Percentiles rank a stretch among this genome's conserved stretches.
Conservation (phyloP, 2,888 invertebrate species). For the Drosophila fungiperda region DNA sequence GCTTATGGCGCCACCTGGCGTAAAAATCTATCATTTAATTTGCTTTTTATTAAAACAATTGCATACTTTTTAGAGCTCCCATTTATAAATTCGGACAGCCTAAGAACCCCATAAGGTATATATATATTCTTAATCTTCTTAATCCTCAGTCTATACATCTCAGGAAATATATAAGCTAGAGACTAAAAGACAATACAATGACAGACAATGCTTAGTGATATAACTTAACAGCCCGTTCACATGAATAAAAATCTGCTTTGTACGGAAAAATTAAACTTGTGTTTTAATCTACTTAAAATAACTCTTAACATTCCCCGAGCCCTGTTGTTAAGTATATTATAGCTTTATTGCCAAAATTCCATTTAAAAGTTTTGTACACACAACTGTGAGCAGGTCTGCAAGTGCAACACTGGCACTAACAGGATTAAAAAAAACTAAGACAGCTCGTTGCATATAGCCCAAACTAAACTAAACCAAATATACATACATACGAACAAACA, state of each 20-base stretch:
- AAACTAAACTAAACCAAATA: no score
- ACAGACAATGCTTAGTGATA: neutral
- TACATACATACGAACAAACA: no score
- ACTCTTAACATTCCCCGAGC: neutral
- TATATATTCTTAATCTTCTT: neutral
- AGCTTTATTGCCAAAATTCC: no score
- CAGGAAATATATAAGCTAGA: neutral
- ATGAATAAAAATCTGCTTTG: neutral
- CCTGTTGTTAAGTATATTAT: neutral
- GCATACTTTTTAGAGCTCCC: neutral
- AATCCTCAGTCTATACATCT: neutral
- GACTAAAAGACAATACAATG: no score
- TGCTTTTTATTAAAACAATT: neutral
- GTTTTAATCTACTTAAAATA: neutral
- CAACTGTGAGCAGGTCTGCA: no score
- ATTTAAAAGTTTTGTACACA: no score
- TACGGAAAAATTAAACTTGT: no score
- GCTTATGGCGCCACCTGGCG: neutral
- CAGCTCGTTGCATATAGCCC: no score
- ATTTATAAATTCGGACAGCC: neutral
- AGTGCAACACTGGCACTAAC: neutral
- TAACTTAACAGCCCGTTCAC: neutral
- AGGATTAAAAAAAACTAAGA: neutral
- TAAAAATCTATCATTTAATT: neutral
- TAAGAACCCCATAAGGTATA: neutral